A percentile compares a stretch with the other conserved stretches of the same genome.
These are phyloP conservation scores for Brotogeris chrysoptera DNA, from an alignment of 2,797 vertebrate genomes.

Conservation along the genomic window DNA sequence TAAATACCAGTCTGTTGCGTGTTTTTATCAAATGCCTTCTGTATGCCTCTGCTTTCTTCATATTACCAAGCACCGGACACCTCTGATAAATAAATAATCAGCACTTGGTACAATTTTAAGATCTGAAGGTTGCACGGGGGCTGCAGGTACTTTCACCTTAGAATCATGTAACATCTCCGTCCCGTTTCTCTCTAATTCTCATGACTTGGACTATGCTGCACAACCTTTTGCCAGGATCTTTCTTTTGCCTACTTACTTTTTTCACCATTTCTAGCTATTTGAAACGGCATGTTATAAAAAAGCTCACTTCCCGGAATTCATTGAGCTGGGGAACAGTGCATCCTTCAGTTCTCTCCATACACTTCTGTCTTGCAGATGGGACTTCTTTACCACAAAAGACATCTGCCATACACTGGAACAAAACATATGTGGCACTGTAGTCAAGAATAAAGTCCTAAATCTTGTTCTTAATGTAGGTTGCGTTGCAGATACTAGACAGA, in stretches of 20 bases:
- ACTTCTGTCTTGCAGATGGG: not conserved
- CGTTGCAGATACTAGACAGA: not conserved
- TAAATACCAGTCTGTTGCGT: not conserved
- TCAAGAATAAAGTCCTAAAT: not conserved
- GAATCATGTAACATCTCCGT: not conserved
- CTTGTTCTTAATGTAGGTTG: not conserved
- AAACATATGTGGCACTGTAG: not conserved
- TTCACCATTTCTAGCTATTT: not conserved
- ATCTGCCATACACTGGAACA: not conserved
- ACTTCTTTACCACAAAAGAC: not conserved
- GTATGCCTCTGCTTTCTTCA: not conserved
- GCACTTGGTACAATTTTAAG: not conserved
- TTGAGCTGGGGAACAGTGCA: not conserved
- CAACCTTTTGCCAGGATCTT: not conserved
- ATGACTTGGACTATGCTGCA: not conserved
- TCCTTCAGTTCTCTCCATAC: not conserved
- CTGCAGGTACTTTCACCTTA: not conserved
- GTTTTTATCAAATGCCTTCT: not conserved
- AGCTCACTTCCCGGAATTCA: not conserved
- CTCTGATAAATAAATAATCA: not conserved
- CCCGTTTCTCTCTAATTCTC: not conserved
- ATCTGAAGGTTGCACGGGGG: not conserved
- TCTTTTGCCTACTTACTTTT: not conserved
- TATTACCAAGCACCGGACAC: not conserved
- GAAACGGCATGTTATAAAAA: not conserved